Evolutionary conservation across 2,797 vertebrate species (phyloP).

Genomic region (Loris lydekkerianus): DNA sequence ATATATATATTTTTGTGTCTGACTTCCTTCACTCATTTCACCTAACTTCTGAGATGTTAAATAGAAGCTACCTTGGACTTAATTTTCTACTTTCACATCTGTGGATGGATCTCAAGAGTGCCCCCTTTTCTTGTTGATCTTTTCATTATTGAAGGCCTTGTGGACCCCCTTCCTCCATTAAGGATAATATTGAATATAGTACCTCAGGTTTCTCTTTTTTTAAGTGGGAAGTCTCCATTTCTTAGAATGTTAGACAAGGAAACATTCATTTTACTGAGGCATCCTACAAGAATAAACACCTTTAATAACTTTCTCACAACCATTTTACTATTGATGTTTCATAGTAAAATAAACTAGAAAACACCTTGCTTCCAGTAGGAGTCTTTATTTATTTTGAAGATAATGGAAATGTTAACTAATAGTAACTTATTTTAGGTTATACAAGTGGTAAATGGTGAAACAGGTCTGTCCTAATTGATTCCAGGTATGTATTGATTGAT

Average conservation of each 20-base stretch:
- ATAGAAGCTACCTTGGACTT: slow-evolving; percentile 35
- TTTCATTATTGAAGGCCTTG: not conserved
- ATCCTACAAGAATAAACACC: not conserved
- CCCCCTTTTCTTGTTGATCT: not conserved
- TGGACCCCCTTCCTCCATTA: not conserved
- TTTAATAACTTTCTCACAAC: not conserved
- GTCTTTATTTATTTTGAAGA: slow-evolving; percentile 47
- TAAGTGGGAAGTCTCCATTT: not conserved
- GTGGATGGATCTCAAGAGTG: not conserved
- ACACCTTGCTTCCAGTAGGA: not conserved
- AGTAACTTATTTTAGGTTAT: not conserved
- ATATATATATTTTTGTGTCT: slow-evolving; percentile 6
- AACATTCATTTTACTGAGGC: not conserved
- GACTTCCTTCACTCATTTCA: not conserved
- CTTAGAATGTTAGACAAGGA: not conserved
- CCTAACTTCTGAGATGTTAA: slow-evolving; percentile 1
- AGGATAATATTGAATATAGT: not conserved
- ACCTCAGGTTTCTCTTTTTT: not conserved
- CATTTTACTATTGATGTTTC: slow-evolving; percentile 13
- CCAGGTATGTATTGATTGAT: not conserved
- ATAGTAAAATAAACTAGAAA: slow-evolving; percentile 19
- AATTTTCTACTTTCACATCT: slow-evolving; percentile 25
- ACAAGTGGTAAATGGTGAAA: not conserved
- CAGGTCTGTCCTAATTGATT: not conserved
- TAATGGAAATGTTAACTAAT: slow-evolving; percentile 46